Base-by-base conservation (phyloP, 2,888 invertebrate genomes). In the Odontocolon sp. region DNA sequence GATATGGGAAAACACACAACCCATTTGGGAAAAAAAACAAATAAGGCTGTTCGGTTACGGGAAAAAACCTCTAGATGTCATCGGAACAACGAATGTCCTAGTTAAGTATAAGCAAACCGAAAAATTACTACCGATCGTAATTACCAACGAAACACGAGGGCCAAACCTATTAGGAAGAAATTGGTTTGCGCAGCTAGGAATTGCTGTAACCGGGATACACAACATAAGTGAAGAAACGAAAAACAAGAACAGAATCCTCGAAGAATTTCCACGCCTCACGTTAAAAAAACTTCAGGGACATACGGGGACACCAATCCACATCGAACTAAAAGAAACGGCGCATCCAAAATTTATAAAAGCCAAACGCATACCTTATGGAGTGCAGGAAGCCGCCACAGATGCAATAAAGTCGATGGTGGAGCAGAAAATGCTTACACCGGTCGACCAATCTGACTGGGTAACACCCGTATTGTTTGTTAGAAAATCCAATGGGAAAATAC, bases 381-480 rank as follows among this genome's bases (percentile, higher is more conserved):
- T 75, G 14, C 42, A 36, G 33, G 66, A 78, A 31, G 52, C 57
- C 23, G 59, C 66, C 2, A 47, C 18, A 6, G 68, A 76, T 3
- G 80, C 73, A 9, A 31, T 80, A 11, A 11, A 38, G 11, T 47
- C 26, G 26, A 76, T 80, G 71, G 66, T 67, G 8, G 11, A 63
- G 1, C 57, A 80, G 11, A 54, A 47, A 50, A 71, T 72, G 63
- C 40, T 68, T 16, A 72, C 40, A 31, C 70, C 63, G 8, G 78
- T 78, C 11, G 56, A 68, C 3, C 78, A 78, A 36, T 80, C 78
- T 18, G 80, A 81, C 36, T 81, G 79, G 80, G 82, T 66, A 23
- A 80, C 82, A 28, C 80, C 81, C 8, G 72, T 63, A 5, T 64
- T 77, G 9, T 79, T 79, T 42, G 78, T 80, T 14, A 54, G 61